Evolutionary conservation across 2,888 invertebrate genomes (phyloP).

Genomic region (Lasioglossum malachurum): DNA sequence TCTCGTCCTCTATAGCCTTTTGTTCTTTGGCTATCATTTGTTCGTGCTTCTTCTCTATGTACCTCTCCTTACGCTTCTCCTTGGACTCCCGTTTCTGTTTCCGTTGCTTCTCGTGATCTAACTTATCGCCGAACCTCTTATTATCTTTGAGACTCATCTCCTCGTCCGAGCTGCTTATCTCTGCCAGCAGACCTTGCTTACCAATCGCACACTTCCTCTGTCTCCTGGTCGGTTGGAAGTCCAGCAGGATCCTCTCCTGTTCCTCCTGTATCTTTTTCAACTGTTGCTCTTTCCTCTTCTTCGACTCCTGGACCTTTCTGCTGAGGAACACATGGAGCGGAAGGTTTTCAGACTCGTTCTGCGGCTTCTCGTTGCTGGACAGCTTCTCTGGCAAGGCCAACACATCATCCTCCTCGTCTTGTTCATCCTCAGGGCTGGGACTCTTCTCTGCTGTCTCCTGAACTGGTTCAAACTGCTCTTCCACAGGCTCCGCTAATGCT

Average conservation of each 20-base stretch:
- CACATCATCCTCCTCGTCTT: conserved; percentile 77
- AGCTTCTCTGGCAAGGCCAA: conserved; percentile 84
- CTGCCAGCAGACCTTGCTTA: conserved; percentile 91
- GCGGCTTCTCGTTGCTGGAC: conserved; percentile 80
- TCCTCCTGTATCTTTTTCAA: conserved; percentile 77
- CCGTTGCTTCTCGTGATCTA: conserved; percentile 74
- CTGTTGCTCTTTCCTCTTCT: conserved; percentile 81
- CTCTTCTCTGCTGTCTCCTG: conserved; percentile 35
- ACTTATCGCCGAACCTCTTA: conserved; percentile 62
- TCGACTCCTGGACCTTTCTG: conserved; percentile 82
- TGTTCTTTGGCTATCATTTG: conserved; percentile 83
- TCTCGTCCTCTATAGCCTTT: conserved; percentile 83
- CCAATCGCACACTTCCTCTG: conserved; percentile 93
- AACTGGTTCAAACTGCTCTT: conserved; percentile 47
- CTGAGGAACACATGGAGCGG: conserved; percentile 82
- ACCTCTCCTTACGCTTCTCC: conserved; percentile 82
- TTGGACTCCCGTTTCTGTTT: conserved; percentile 80
- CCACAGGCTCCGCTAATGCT: conserved; percentile 9
- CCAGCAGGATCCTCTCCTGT: conserved; percentile 77
- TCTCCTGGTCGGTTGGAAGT: conserved; percentile 80
- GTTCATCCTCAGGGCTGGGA: conserved; percentile 54
- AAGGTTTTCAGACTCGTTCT: conserved; percentile 80
- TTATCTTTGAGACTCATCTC: conserved; percentile 73
- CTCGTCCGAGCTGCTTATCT: conserved; percentile 86
- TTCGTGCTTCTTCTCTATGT: conserved; percentile 83